phyloP scores from a whole-genome alignment of 2,888 invertebrate genomes.

The Sesia apiformis region DNA sequence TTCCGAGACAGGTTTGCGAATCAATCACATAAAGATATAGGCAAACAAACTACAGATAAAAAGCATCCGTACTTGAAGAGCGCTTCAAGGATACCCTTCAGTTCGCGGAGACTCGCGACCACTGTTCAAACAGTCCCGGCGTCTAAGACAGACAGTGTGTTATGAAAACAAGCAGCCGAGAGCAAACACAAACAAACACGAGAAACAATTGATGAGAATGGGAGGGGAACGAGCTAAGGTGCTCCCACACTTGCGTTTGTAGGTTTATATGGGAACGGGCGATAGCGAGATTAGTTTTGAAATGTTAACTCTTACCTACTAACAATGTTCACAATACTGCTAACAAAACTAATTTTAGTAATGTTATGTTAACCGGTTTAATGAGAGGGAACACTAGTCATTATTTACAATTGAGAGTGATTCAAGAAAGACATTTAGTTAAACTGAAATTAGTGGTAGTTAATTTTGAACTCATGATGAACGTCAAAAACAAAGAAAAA shows the following conservation, averaged over 20 bases:
- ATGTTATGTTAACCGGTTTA: too few species aligned
- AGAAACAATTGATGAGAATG: conserved; percentile 66
- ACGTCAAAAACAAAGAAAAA: too few species aligned
- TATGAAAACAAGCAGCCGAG: conserved; percentile 68
- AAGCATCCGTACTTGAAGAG: conserved; percentile 9
- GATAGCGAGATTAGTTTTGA: too few species aligned
- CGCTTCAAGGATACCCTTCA: conserved; percentile 21
- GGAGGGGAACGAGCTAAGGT: conserved; percentile 1
- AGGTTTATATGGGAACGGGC: too few species aligned
- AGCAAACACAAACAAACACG: conserved; percentile 67
- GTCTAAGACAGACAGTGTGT: conserved; percentile 68
- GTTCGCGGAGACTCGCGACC: conserved; percentile 47
- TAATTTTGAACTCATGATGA: too few species aligned
- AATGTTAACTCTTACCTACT: too few species aligned
- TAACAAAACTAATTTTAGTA: too few species aligned
- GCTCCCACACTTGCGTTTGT: neutral
- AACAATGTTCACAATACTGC: too few species aligned
- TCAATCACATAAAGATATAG: neutral
- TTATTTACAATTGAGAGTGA: too few species aligned
- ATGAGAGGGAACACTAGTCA: too few species aligned
- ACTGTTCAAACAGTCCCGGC: conserved; percentile 52
- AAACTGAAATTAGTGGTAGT: too few species aligned
- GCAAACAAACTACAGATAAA: neutral
- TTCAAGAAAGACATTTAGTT: too few species aligned
- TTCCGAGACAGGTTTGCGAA: neutral